Evolutionary conservation across 37 sponge, comb jelly and placozoan genomes (phyloP).

Genomic region (Halisarca cf. caerulea): DNA sequence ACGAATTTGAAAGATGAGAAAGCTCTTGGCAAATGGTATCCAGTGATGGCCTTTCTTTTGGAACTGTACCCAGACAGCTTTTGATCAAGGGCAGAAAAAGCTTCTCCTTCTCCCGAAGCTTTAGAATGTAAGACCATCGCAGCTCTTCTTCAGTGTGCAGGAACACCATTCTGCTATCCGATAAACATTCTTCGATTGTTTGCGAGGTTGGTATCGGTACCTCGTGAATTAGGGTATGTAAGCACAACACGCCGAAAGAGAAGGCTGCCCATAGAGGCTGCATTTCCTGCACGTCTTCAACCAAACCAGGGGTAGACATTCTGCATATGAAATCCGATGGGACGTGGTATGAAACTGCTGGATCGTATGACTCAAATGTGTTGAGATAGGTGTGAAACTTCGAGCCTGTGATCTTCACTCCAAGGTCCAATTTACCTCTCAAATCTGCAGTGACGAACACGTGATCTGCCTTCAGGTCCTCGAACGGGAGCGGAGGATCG

Average conservation of each 20-base stretch:
- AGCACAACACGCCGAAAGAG: not conserved
- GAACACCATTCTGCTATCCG: not conserved
- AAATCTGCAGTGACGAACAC: not conserved
- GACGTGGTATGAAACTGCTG: not conserved
- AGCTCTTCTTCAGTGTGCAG: not conserved
- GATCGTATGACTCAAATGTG: not conserved
- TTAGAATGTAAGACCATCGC: not conserved
- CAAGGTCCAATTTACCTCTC: not conserved
- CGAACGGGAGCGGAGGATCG: not conserved
- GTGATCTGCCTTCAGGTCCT: not conserved
- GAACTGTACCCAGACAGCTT: no score
- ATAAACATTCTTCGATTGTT: no score
- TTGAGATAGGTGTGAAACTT: no score
- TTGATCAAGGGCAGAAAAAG: slow-evolving; percentile 9
- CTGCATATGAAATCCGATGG: not conserved
- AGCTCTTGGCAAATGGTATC: no score
- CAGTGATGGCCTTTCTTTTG: no score
- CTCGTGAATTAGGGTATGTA: not conserved
- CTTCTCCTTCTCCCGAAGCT: not conserved
- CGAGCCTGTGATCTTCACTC: not conserved
- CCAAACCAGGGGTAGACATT: no score
- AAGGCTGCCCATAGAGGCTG: not conserved
- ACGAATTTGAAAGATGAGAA: no score
- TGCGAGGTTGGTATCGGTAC: not conserved
- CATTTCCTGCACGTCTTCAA: not conserved